Conservation (phyloP, 53 echinoderm and acorn worm genomes). For the Zoroaster sp. region DNA sequence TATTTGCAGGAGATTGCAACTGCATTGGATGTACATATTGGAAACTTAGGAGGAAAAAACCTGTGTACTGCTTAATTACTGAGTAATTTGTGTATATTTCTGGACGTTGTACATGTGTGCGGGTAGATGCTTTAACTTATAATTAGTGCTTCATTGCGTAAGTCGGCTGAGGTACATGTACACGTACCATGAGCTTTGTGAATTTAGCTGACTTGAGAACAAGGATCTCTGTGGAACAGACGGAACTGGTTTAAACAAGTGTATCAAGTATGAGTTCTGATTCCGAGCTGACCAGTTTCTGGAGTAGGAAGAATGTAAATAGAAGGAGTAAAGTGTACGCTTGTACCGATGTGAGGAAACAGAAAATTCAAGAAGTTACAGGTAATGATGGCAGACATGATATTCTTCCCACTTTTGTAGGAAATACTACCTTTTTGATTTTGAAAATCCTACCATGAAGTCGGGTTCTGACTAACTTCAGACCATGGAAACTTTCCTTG, state of each 20-base stretch:
- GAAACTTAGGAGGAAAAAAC: background rate
- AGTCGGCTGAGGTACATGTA: background rate
- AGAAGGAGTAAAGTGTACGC: constrained; percentile 8
- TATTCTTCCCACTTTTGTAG: too few species aligned
- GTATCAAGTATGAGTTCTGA: background rate
- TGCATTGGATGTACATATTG: background rate
- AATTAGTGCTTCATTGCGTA: background rate
- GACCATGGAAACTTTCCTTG: too few species aligned
- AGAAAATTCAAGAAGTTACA: constrained; percentile 29
- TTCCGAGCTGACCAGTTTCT: constrained; percentile 9
- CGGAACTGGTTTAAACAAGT: background rate
- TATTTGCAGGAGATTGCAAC: too few species aligned
- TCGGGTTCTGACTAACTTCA: too few species aligned
- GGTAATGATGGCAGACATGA: too few species aligned
- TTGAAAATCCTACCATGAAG: too few species aligned
- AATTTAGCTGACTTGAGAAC: background rate
- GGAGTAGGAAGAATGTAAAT: constrained; percentile 17
- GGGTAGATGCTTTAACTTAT: background rate
- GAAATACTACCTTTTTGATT: too few species aligned
- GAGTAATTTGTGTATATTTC: background rate
- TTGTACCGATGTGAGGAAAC: constrained; percentile 18
- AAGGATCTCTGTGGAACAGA: background rate
- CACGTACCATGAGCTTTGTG: too few species aligned
- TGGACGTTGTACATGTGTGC: background rate
- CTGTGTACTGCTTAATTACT: background rate